Percentiles rank a stretch among this genome's conserved stretches.
These are phyloP conservation scores for Sardina pilchardus DNA, from an alignment of 2,113 vertebrate genomes.

Conservation along the genomic window DNA sequence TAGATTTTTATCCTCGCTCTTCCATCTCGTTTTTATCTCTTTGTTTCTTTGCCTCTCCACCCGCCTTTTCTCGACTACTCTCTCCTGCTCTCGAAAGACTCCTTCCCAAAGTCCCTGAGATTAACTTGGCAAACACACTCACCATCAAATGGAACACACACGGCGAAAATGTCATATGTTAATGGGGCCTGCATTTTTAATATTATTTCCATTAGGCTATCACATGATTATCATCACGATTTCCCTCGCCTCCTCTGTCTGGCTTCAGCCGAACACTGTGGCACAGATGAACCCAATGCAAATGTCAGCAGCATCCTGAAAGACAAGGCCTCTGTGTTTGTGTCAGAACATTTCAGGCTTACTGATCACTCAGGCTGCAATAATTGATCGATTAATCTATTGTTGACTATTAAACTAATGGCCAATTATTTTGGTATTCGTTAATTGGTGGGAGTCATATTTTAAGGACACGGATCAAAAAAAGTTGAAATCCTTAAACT, in stretches of 20 bases:
- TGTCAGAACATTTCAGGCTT: not conserved
- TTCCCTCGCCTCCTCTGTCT: constrained; percentile 34
- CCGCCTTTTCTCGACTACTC: not conserved
- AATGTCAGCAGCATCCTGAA: not conserved
- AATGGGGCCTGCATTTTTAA: constrained; percentile 65
- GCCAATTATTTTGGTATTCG: too few species aligned
- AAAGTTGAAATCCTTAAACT: too few species aligned
- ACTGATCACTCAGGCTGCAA: not conserved
- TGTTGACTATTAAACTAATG: too few species aligned
- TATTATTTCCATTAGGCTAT: constrained; percentile 65
- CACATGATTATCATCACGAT: constrained; percentile 45
- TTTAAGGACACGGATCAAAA: too few species aligned
- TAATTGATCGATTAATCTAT: too few species aligned
- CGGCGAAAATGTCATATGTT: constrained; percentile 64
- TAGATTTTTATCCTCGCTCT: constrained; percentile 37
- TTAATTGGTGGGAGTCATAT: too few species aligned
- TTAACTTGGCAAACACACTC: constrained; percentile 55
- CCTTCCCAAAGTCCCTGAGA: constrained; percentile 38
- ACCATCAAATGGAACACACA: constrained; percentile 55
- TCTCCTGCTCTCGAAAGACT: not conserved
- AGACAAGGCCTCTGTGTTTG: not conserved
- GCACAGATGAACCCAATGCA: not conserved
- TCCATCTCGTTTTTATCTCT: not conserved
- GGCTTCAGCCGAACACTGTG: constrained; percentile 22
- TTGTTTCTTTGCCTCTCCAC: not conserved